Base-by-base conservation (phyloP, 2,797 vertebrate species). In the Bradypus variegatus region DNA sequence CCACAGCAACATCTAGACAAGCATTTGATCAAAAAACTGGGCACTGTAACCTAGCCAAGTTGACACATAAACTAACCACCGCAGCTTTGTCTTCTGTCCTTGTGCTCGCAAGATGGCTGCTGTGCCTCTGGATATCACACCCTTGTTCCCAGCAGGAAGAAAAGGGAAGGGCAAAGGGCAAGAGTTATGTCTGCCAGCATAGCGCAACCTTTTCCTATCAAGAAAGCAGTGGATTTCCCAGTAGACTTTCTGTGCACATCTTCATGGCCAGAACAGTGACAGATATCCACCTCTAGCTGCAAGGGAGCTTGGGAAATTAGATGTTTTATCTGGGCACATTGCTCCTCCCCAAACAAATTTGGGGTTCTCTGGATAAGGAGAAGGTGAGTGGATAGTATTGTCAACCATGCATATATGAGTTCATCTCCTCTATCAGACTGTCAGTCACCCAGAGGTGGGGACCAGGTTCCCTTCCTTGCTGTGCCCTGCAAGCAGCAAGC, bases 351-450 rank as follows among this genome's bases (percentile, higher is more conserved):
- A 75, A 4, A 55, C 70, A 78, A 13, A 67, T 70, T 27, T 9
- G 11, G 45, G 48, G 45, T 41, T 27, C 31, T 65, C 80, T n/a
- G 23, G 27, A 65, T 45, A 18, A 75, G 21, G 62, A 81, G 36
- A 27, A 6, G 50, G 18, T 14, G 13, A 33, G 2, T 7, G 45
- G 38, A 18, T 29, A 15, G 8, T 4, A 0, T 19, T 19, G 31
- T 41, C 53, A 48, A 1, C 50, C 29, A 0, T 10, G 2, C 13
- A 11, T 58, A 6, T 25, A 9, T 1, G 36, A 19, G 3, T 50
- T 14, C 31, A 27, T 31, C 62, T 65, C 55, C 64, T 72, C 31
- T 3, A 0, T 27, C n/a, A 33, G n/a, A 41, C 12, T 8, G 1
- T 27, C 41, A 27, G 2, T 65, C 45, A 8, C 83, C 14, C 69